Conservation (phyloP, 2,797 vertebrate species). For the Streptopelia turtur region DNA sequence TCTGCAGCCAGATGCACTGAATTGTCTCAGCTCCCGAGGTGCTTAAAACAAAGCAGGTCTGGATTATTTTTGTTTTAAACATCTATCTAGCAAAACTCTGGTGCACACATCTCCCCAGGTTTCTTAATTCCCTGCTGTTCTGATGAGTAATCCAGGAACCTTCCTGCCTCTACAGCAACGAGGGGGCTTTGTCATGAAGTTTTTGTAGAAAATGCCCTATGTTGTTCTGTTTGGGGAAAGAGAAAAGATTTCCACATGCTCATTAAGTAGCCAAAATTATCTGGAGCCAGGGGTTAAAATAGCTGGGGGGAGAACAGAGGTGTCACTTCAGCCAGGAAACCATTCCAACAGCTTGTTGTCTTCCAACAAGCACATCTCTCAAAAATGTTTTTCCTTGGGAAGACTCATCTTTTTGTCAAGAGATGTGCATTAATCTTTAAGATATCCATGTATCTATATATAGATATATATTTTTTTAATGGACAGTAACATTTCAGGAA, state of each 20-base stretch:
- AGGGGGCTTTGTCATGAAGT: not conserved
- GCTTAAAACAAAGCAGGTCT: conserved; percentile 8
- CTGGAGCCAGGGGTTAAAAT: not conserved
- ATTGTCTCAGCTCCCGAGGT: conserved; percentile 12
- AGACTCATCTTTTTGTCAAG: not conserved
- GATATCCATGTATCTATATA: not conserved
- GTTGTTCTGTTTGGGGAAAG: not conserved
- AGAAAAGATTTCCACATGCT: not conserved
- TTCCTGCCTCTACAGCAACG: not conserved
- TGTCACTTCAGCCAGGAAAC: not conserved
- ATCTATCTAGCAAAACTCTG: not conserved
- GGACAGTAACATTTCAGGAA: not conserved
- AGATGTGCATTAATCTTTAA: not conserved
- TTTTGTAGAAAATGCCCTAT: not conserved
- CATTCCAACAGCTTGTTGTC: not conserved
- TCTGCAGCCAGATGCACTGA: not conserved
- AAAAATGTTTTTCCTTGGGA: not conserved
- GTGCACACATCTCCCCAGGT: not conserved
- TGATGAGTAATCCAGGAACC: not conserved
- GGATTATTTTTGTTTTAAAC: not conserved
- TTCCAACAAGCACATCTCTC: not conserved
- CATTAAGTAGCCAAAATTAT: not conserved
- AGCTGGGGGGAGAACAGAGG: not conserved
- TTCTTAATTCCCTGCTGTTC: not conserved
- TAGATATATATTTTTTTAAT: not conserved